Base-by-base conservation (phyloP, 2,113 vertebrate species). In the Tor tambroides region DNA sequence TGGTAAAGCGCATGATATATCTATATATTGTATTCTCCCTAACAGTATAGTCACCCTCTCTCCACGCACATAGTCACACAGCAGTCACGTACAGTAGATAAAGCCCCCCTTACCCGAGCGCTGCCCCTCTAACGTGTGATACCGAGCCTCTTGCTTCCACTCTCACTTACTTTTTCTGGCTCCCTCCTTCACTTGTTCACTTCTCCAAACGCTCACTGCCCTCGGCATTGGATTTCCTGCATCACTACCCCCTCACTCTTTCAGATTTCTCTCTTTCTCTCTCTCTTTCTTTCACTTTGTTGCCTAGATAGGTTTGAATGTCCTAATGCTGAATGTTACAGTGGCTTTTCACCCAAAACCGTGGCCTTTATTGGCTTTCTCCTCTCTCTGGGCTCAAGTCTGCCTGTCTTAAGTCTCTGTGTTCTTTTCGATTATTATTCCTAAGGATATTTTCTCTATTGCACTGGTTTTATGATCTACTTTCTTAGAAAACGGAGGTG, bases 1-100 rank as follows among this genome's bases (percentile, higher is more conserved):
- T 96, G 94, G 96, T 96, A 96, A 97, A 98, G 97, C 97, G 97
- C 97, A 98, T 98, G 97, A 97, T 96, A 97, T 97, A 54, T 54
- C 49, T 54, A 54, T 54, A 78, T 30, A 96, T 96, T 97, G 96
- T 96, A 72, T 97, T 96, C 97, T 54, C 79, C 77, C 97, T 97
- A 98, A 97, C 96, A 93, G 81, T 46, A 67, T 38, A 30, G 46
- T 54, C 85, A 35, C 71, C 32, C 80, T 11, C 94, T 94, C 91
- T 94, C 88, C 93, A 94, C 92, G 88, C 94, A 92, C 92, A 94
- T 92, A 67, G 85, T 81, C 46, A 84, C 92, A 95, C 93, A 86
- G 95, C 94, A 87, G 87, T 81, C 95, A 95, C 94, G 30, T 67
- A 69, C 49, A 67, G 69, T 94, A 94, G 91, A 90, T 94, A 51